Evolutionary conservation across 2,888 invertebrate species (phyloP).

Genomic region (Drosophila pegasa): DNA sequence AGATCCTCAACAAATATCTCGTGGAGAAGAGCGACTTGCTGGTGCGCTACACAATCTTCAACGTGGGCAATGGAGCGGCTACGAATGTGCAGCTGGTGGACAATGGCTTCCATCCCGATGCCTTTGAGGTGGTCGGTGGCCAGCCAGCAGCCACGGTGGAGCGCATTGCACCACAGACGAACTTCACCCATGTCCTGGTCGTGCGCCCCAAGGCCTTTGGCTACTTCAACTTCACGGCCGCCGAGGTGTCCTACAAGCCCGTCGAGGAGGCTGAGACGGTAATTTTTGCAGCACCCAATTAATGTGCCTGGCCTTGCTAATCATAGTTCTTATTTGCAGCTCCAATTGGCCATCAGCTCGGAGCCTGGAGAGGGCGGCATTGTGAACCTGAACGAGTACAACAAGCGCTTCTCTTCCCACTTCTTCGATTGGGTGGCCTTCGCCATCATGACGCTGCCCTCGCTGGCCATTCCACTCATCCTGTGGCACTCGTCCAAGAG

Average conservation of each 20-base stretch:
- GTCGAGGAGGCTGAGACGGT: constrained; percentile 93
- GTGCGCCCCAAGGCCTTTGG: constrained; percentile 95
- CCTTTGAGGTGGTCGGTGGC: constrained; percentile 95
- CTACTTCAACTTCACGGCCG: constrained; percentile 98
- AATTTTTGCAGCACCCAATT: constrained; percentile 52
- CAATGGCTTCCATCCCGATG: constrained; percentile 95
- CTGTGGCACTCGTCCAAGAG: constrained; percentile 98
- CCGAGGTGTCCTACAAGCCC: constrained; percentile 94
- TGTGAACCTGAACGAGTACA: constrained; percentile 95
- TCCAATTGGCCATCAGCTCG: constrained; percentile 90
- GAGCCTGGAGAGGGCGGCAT: constrained; percentile 98
- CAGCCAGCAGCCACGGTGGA: constrained; percentile 93
- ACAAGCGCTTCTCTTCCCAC: constrained; percentile 98
- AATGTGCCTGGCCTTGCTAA: neutral
- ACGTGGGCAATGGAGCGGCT: constrained; percentile 96
- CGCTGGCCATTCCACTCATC: constrained; percentile 96
- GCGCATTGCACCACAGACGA: constrained; percentile 95
- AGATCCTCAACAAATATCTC: constrained; percentile 97
- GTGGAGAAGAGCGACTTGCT: constrained; percentile 98
- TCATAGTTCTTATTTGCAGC: constrained; percentile 85
- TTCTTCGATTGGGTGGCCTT: constrained; percentile 99
- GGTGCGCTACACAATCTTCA: constrained; percentile 96
- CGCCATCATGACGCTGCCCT: constrained; percentile 97
- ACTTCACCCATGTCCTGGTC: constrained; percentile 97
- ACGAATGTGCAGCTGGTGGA: constrained; percentile 94